Conservation (phyloP, 1,140 invertebrate species). For the Temnothorax curvispinosus region DNA sequence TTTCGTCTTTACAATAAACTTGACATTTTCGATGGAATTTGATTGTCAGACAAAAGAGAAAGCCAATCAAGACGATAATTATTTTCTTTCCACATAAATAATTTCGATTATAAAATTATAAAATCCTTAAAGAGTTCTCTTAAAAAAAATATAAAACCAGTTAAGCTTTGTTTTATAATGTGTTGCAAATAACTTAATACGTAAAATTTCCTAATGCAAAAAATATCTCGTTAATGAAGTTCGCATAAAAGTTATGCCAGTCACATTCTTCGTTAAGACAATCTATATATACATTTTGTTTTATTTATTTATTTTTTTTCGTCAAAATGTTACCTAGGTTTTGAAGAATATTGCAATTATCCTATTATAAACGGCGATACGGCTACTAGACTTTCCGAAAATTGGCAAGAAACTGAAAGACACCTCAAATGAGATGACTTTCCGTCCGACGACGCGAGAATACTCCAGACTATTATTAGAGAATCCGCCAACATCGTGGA, state of each 20-base stretch:
- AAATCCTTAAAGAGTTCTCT: not conserved
- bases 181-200: not conserved
- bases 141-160: not conserved
- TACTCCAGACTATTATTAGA: constrained; percentile 76
- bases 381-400: constrained; percentile 65
- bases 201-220: not conserved
- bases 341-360: constrained; percentile 13
- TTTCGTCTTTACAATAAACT: not conserved
- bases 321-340: not conserved
- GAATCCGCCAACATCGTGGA: constrained; percentile 69
- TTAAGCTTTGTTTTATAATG: not conserved
- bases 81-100: not conserved
- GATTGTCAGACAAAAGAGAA: not conserved
- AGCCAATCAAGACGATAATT: not conserved
- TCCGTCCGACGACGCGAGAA: constrained; percentile 63
- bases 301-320: not conserved
- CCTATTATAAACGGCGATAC: not conserved
- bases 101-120: not conserved
- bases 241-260: not conserved
- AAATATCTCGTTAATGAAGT: not conserved
- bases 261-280: not conserved
- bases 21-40: not conserved
- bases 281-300: not conserved
- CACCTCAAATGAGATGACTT: constrained; percentile 61
- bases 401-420: constrained; percentile 71